Evolutionary conservation across 2,113 vertebrate species (phyloP).

Genomic region (Gambusia holbrooki): DNA sequence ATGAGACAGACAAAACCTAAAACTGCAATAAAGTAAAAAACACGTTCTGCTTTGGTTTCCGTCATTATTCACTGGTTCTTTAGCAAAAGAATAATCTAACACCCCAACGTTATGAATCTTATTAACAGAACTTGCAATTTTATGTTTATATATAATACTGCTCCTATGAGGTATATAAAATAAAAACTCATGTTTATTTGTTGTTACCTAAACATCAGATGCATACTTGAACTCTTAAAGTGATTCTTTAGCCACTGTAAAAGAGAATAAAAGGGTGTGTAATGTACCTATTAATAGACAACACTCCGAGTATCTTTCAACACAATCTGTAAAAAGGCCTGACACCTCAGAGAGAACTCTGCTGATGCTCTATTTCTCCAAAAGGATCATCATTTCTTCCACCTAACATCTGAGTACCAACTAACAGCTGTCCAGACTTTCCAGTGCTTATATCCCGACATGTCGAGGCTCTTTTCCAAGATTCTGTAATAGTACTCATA

Average conservation of each 20-base stretch:
- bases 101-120: neutral
- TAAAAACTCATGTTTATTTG: neutral
- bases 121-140: neutral
- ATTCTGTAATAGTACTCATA: conserved; percentile 1
- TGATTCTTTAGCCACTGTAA: neutral
- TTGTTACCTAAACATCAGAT: too few relatives aligned
- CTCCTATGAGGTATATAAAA: neutral
- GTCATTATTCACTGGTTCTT: neutral
- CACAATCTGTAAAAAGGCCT: neutral
- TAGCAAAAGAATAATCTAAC: too few relatives aligned
- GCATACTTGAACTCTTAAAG: neutral
- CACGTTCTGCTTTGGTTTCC: neutral
- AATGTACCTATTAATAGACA: neutral
- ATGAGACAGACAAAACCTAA: conserved; percentile 1
- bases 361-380: conserved; percentile 5
- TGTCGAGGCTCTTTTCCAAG: conserved; percentile 21
- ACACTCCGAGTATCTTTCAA: neutral
- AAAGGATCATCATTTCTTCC: conserved; percentile 9
- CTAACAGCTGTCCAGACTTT: conserved; percentile 20
- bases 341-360: neutral
- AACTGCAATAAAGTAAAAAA: neutral
- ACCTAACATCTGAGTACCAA: conserved; percentile 1
- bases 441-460: conserved; percentile 12
- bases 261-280: neutral
- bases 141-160: neutral